phyloP scores from a whole-genome alignment of 2,113 vertebrate genomes.

The Drymodes brunneopygia region DNA sequence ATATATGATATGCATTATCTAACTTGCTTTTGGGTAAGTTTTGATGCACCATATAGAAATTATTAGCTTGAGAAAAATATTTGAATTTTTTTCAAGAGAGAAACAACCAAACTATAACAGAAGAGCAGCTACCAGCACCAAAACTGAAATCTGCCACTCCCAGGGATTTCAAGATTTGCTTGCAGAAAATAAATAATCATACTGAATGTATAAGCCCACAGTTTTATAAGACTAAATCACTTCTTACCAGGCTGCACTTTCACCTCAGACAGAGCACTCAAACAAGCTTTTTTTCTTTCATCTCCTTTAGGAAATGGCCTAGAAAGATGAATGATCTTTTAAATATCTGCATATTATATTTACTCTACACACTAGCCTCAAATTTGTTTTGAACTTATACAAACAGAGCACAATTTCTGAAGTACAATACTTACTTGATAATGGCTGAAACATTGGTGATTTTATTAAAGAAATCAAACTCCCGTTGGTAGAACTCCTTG shows the following conservation, averaged over 20 bases:
- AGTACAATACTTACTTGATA: conserved; percentile 81
- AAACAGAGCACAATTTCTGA: neutral
- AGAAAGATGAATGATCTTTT: conserved; percentile 3
- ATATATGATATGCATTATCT: neutral
- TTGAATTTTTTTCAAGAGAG: neutral
- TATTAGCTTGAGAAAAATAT: neutral
- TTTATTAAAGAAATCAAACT: conserved; percentile 97
- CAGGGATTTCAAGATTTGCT: neutral
- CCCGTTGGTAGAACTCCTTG: conserved; percentile 96
- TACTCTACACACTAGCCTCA: neutral
- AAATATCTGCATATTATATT: neutral
- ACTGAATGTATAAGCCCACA: neutral
- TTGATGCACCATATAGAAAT: neutral
- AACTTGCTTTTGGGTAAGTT: neutral
- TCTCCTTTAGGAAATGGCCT: conserved; percentile 97
- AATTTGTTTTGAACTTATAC: neutral
- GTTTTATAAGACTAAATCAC: neutral
- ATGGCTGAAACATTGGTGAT: conserved; percentile 95
- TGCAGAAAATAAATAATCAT: neutral
- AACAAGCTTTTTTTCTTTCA: conserved; percentile 91
- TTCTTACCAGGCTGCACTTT: conserved; percentile 93
- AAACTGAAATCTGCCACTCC: neutral
- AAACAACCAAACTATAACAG: neutral
- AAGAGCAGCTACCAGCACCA: neutral
- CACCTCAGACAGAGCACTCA: conserved; percentile 88